phyloP scores from a whole-genome alignment of 2,113 vertebrate genomes.

The Chionomys nivalis region DNA sequence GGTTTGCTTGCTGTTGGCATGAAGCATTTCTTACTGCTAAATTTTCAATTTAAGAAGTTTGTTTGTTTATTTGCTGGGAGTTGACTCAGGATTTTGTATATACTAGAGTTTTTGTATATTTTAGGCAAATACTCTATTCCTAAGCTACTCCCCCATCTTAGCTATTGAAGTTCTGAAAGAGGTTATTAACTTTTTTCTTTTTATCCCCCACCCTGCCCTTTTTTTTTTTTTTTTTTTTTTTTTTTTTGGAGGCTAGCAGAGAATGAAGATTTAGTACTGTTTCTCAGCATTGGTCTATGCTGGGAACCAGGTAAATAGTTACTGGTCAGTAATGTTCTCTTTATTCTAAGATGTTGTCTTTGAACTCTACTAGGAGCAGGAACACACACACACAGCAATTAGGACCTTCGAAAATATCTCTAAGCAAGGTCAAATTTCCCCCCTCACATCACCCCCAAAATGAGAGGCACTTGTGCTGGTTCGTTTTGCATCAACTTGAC shows the following conservation, averaged over 20 bases:
- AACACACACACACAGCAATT: not conserved
- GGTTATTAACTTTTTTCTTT: not conserved
- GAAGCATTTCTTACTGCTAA: not conserved
- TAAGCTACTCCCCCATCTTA: too few species aligned
- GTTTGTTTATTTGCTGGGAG: not conserved
- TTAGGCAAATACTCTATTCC: not conserved
- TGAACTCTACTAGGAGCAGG: not conserved
- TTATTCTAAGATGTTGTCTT: not conserved
- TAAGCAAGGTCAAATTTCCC: not conserved
- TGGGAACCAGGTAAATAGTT: not conserved
- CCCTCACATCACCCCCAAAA: not conserved
- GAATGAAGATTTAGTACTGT: not conserved
- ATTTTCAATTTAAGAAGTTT: not conserved
- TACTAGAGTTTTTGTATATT: not conserved
- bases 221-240: too few species aligned
- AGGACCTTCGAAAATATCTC: not conserved
- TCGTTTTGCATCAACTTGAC: not conserved
- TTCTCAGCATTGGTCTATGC: not conserved
- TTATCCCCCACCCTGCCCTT: too few species aligned
- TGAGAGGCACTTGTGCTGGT: not conserved
- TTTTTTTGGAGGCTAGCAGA: not conserved
- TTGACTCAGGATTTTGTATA: not conserved
- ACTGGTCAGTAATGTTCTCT: not conserved
- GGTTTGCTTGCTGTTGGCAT: not conserved
- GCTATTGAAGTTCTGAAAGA: not conserved